These are phyloP conservation scores for Torymus auratus DNA, from an alignment of 2,888 invertebrate species.

Conservation along the genomic window DNA sequence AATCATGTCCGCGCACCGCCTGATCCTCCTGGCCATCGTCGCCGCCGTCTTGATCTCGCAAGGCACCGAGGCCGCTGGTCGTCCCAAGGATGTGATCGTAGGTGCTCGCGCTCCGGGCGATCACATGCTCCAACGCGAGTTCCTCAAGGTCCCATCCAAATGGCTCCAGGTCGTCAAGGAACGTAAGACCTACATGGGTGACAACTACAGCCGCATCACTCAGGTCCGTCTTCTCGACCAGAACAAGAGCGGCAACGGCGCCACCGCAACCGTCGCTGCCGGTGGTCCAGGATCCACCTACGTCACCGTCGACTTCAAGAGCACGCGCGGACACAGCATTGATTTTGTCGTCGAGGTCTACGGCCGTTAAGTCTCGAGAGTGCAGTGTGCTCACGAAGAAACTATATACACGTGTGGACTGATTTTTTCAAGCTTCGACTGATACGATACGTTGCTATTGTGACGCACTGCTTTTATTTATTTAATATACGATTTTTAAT, in stretches of 20 bases:
- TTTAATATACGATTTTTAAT: background rate
- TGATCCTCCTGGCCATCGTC: background rate
- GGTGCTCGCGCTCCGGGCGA: constrained; percentile 21
- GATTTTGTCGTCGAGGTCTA: constrained; percentile 48
- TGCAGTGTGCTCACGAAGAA: too few species aligned
- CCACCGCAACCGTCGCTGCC: background rate
- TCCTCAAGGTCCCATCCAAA: constrained; percentile 26
- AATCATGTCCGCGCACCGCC: constrained; percentile 4
- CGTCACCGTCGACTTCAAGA: constrained; percentile 33
- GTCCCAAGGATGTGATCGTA: constrained; percentile 21
- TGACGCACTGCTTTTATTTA: background rate
- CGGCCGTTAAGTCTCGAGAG: constrained; percentile 8
- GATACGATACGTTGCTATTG: background rate
- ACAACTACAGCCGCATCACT: constrained; percentile 30
- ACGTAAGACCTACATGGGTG: constrained; percentile 29
- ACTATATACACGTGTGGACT: background rate
- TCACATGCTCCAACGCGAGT: constrained; percentile 30
- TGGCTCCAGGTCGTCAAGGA: constrained; percentile 22
- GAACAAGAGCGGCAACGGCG: constrained; percentile 38
- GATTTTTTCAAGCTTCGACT: background rate
- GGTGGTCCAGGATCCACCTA: constrained; percentile 35
- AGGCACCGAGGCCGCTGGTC: too few species aligned
- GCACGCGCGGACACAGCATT: constrained; percentile 46
- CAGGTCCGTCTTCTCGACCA: constrained; percentile 42
- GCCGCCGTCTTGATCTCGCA: background rate